Evolutionary conservation across 1,140 invertebrate genomes (phyloP).

Genomic region (Sesamia nonagrioides): DNA sequence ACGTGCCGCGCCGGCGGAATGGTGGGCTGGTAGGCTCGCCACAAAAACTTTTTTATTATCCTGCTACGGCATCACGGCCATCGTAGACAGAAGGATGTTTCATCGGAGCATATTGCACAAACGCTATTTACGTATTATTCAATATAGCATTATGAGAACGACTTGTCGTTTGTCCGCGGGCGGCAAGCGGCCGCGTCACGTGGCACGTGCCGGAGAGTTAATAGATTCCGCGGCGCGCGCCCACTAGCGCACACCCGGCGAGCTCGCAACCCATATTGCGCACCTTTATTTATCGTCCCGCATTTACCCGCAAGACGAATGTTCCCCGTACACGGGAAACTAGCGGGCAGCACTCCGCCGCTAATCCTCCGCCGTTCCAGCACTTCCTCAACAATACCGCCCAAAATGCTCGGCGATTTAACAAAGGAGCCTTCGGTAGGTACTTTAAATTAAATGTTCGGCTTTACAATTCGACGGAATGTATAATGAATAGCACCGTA

Average conservation of each 20-base stretch:
- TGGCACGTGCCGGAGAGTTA: constrained; percentile 58
- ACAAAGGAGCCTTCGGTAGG: constrained; percentile 83
- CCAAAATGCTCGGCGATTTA: constrained; percentile 80
- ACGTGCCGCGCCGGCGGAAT: constrained; percentile 64
- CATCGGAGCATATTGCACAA: constrained; percentile 44
- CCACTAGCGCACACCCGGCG: constrained; percentile 40
- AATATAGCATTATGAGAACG: constrained; percentile 52
- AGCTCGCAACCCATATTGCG: constrained; percentile 63
- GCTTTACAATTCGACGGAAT: constrained; percentile 87
- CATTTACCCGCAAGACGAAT: constrained; percentile 65
- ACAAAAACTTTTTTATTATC: constrained; percentile 70
- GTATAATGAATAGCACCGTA: constrained; percentile 87
- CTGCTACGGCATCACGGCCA: constrained; percentile 41
- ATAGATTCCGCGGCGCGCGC: constrained; percentile 46
- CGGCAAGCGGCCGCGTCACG: background rate
- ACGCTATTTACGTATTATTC: constrained; percentile 59
- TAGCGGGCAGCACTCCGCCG: constrained; percentile 65
- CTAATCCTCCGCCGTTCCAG: constrained; percentile 73
- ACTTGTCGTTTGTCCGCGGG: constrained; percentile 36
- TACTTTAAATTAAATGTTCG: constrained; percentile 87
- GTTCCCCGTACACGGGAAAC: constrained; percentile 66
- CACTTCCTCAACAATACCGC: constrained; percentile 75
- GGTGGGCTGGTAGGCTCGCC: constrained; percentile 57
- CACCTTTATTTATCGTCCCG: constrained; percentile 70
- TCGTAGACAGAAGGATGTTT: constrained; percentile 45